phyloP scores from a whole-genome alignment of 2,113 vertebrate genomes.

The Podarcis cretensis region DNA sequence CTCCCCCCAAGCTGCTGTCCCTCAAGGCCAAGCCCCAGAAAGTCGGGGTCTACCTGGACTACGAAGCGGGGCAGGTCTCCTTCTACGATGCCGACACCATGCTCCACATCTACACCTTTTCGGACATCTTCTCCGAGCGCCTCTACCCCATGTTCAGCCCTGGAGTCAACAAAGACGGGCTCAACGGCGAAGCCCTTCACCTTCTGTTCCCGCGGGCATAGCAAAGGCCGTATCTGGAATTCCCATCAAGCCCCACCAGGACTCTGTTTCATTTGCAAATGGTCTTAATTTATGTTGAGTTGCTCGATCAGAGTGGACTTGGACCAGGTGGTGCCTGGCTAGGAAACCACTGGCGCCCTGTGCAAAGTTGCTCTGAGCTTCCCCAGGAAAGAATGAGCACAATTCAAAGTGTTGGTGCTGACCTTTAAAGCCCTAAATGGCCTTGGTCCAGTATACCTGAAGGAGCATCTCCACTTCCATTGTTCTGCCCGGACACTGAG shows the following conservation, averaged over 20 bases:
- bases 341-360: not conserved
- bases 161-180: conserved; percentile 16
- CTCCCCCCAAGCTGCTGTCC: conserved; percentile 65
- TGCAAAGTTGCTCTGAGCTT: not conserved
- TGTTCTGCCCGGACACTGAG: too few species aligned
- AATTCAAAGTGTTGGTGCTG: not conserved
- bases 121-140: conserved; percentile 78
- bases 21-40: conserved; percentile 71
- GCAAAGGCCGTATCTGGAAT: too few species aligned
- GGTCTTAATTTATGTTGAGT: not conserved
- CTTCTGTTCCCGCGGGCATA: not conserved
- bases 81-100: conserved; percentile 84
- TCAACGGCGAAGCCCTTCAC: conserved; percentile 1
- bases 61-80: conserved; percentile 79
- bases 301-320: not conserved
- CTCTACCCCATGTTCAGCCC: conserved; percentile 82
- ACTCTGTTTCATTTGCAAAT: not conserved
- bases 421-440: too few species aligned
- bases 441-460: too few species aligned
- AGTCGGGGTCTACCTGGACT: conserved; percentile 83
- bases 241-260: not conserved
- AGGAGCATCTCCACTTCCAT: too few species aligned
- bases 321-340: not conserved
- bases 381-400: not conserved
- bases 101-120: conserved; percentile 82